Percentiles rank a stretch among this genome's conserved stretches.
Conservation (phyloP, 2,888 invertebrate genomes). For the Sthenelais limicola region DNA sequence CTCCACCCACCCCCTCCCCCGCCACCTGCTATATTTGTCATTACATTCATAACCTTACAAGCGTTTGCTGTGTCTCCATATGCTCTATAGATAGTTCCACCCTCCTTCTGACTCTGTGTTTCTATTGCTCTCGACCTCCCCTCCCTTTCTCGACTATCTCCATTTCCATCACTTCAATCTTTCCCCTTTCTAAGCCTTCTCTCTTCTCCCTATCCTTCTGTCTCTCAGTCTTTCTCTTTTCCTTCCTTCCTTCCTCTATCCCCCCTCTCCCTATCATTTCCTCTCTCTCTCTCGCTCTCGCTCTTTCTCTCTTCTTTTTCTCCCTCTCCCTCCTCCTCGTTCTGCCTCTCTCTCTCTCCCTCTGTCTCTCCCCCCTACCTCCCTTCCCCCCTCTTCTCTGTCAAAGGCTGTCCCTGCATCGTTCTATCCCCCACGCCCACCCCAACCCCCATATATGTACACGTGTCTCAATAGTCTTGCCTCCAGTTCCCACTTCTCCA, state of each 20-base stretch:
- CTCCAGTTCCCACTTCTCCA: not conserved
- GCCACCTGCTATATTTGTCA: too few relatives aligned
- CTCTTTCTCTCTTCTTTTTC: conserved; percentile 8
- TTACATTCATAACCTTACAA: too few relatives aligned
- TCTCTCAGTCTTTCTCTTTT: not conserved
- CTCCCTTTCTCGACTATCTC: not conserved
- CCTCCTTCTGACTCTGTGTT: conserved; percentile 22
- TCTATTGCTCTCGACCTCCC: conserved; percentile 18
- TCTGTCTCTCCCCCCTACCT: not conserved
- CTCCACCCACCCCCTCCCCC: too few relatives aligned
- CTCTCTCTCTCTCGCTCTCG: not conserved
- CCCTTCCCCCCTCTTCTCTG: not conserved
- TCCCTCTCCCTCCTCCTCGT: not conserved
- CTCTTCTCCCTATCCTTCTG: not conserved
- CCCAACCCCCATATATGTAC: not conserved
- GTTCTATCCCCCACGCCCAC: not conserved
- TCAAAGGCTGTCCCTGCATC: not conserved
- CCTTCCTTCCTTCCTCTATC: not conserved
- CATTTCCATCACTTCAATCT: not conserved
- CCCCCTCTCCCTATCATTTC: not conserved
- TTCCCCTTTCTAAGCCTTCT: not conserved
- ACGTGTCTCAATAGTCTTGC: too few relatives aligned
- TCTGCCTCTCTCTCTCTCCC: not conserved
- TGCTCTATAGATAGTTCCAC: too few relatives aligned
- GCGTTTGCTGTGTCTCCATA: too few relatives aligned